These are phyloP conservation scores for Alfaro cultratus DNA, from an alignment of 2,797 vertebrate species.

Conservation along the genomic window DNA sequence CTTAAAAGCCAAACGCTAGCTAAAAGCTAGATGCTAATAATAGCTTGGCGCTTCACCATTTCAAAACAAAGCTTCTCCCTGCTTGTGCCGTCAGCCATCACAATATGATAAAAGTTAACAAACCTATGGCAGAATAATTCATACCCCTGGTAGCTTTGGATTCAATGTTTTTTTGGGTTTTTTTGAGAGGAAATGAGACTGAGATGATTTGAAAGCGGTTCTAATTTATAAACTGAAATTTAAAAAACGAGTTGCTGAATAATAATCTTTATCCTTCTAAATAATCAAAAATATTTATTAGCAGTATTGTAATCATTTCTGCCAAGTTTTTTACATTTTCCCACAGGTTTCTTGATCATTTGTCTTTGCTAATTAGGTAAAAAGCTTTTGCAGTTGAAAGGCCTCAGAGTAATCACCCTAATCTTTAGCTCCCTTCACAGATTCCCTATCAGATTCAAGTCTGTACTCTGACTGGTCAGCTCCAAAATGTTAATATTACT, in stretches of 20 bases:
- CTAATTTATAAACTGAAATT: background rate
- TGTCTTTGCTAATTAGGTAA: background rate
- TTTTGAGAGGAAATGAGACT: background rate
- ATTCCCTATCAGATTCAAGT: background rate
- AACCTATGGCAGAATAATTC: background rate
- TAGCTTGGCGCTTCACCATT: background rate
- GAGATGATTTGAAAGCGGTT: background rate
- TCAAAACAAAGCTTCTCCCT: background rate
- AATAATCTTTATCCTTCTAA: background rate
- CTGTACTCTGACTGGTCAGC: background rate
- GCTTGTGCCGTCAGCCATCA: background rate
- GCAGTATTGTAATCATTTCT: background rate
- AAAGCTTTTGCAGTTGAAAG: background rate
- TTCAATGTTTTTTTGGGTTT: background rate
- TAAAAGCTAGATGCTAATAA: background rate
- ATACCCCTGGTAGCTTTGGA: background rate
- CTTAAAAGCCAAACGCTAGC: background rate
- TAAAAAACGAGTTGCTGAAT: background rate
- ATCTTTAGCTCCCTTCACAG: background rate
- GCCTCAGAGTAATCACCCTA: slow-evolving; percentile 1
- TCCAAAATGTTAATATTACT: background rate
- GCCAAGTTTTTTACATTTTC: background rate
- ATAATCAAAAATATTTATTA: background rate
- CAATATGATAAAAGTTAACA: background rate
- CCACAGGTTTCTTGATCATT: background rate